Percentiles rank a stretch among this genome's conserved stretches.
Conservation (phyloP, 2,113 vertebrate species). For the Mastomys coucha region DNA sequence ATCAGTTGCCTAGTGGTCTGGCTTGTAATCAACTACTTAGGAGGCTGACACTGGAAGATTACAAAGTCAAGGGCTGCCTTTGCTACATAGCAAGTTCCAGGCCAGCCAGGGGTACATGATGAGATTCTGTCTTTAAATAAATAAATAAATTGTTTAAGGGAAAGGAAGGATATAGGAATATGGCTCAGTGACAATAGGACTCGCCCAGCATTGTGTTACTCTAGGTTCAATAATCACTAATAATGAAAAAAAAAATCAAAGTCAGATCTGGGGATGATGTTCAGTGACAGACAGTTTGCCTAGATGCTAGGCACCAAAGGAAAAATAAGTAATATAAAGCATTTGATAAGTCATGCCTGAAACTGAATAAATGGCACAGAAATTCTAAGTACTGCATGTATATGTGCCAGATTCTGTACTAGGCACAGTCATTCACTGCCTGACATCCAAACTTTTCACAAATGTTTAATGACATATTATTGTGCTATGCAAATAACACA, state of each 20-base stretch:
- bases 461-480: neutral
- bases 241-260: neutral
- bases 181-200: neutral
- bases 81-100: neutral
- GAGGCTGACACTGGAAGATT: neutral
- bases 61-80: neutral
- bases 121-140: neutral
- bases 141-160: neutral
- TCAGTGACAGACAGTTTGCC: neutral
- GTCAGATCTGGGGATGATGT: neutral
- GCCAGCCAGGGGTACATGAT: neutral
- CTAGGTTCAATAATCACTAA: neutral
- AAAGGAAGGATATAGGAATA: neutral
- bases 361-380: conserved; percentile 11
- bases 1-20: neutral
- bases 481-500: neutral
- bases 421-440: neutral
- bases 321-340: conserved; percentile 16
- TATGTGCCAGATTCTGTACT: neutral
- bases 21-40: neutral
- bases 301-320: neutral
- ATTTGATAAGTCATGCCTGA: neutral
- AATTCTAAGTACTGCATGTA: conserved; percentile 18
- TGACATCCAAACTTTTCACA: conserved; percentile 6
- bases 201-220: neutral